These are phyloP conservation scores for Artibeus lituratus DNA, from an alignment of 2,797 vertebrate genomes.

Conservation along the genomic window DNA sequence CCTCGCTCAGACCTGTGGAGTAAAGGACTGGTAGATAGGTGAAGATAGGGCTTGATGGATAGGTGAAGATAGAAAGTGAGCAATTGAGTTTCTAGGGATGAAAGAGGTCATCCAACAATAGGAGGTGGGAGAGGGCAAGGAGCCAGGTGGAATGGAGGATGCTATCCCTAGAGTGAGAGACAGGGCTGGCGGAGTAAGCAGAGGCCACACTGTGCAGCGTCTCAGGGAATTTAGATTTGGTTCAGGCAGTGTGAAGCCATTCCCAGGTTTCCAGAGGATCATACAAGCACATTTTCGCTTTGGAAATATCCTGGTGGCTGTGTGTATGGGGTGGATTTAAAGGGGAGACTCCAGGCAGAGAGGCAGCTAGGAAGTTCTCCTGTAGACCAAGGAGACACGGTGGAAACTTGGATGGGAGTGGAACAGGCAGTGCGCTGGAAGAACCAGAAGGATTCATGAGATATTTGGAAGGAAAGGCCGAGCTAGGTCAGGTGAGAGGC, in stretches of 20 bases:
- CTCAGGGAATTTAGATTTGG: neutral
- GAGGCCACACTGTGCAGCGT: neutral
- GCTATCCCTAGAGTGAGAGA: neutral
- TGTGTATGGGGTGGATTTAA: neutral
- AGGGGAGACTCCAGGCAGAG: neutral
- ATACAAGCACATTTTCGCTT: neutral
- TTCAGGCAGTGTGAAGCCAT: neutral
- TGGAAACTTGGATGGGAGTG: neutral
- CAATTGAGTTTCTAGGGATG: neutral
- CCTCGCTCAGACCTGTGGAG: neutral
- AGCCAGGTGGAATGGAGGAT: neutral
- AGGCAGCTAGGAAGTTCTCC: neutral
- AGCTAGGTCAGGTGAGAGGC: neutral
- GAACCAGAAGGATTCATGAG: neutral
- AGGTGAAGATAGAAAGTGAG: neutral
- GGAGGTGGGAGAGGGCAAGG: neutral
- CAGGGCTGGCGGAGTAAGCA: neutral
- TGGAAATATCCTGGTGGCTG: neutral
- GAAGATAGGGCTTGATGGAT: neutral
- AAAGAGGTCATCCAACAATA: neutral
- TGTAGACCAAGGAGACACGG: accelerated
- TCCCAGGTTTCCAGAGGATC: neutral
- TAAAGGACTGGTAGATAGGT: neutral
- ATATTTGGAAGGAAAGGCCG: neutral
- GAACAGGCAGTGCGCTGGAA: neutral